Evolutionary conservation across 2,888 invertebrate species (phyloP).

Genomic region (Sesamia inferens): DNA sequence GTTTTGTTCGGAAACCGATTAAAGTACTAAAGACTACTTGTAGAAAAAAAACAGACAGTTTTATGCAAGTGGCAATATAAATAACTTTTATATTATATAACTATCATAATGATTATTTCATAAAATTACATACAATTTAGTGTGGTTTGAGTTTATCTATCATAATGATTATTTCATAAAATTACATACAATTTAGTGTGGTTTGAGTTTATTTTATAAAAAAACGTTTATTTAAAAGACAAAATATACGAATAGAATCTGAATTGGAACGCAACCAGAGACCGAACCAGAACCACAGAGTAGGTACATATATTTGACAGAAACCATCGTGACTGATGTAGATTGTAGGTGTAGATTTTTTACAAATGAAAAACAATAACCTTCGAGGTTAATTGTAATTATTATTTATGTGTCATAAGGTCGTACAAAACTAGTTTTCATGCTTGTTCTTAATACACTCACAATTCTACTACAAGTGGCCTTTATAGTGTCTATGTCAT

Average conservation of each 20-base stretch:
- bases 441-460: slow-evolving; percentile 86
- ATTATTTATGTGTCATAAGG: slow-evolving; percentile 62
- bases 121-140: neutral
- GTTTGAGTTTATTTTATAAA: neutral
- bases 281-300: too few species aligned
- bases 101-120: neutral
- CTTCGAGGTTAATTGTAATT: slow-evolving; percentile 57
- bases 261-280: slow-evolving; percentile 30
- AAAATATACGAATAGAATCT: neutral
- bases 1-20: slow-evolving; percentile 47
- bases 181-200: neutral
- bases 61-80: neutral
- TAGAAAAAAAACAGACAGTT: neutral
- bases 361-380: slow-evolving; percentile 32
- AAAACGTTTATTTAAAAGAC: neutral
- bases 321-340: slow-evolving; percentile 21
- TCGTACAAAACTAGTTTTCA: slow-evolving; percentile 70
- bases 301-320: too few species aligned
- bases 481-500: slow-evolving; percentile 84
- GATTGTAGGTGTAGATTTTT: slow-evolving; percentile 7
- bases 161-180: neutral
- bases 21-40: too few species aligned
- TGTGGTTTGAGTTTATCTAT: too few species aligned
- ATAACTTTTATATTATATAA: neutral
- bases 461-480: slow-evolving; percentile 81